phyloP scores from a whole-genome alignment of 2,888 invertebrate species.

The Zygaena filipendulae region DNA sequence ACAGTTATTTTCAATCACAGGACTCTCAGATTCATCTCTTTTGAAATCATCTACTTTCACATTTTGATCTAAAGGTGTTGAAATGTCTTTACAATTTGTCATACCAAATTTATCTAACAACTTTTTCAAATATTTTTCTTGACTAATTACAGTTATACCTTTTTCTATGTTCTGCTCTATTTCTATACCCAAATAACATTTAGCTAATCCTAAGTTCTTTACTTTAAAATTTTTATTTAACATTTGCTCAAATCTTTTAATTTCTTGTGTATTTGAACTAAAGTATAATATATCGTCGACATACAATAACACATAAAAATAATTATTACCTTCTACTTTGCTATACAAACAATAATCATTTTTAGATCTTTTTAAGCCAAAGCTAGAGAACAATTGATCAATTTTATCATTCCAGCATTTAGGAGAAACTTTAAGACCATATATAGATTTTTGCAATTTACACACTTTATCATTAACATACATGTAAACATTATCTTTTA shows the following conservation, averaged over 20 bases:
- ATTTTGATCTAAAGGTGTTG: conserved; percentile 11
- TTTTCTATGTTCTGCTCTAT: conserved; percentile 14
- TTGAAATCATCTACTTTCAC: conserved; percentile 6
- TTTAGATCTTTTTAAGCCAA: neutral
- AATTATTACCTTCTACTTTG: neutral
- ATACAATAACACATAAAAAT: neutral
- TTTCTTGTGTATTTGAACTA: neutral
- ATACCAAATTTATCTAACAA: conserved; percentile 13
- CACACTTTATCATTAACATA: no score
- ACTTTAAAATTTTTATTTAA: conserved; percentile 6
- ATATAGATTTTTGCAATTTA: neutral
- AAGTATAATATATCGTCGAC: neutral
- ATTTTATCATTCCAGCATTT: neutral
- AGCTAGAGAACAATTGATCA: neutral
- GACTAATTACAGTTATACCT: conserved; percentile 10
- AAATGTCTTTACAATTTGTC: conserved; percentile 13
- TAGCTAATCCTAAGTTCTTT: conserved; percentile 14
- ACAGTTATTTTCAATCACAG: conserved; percentile 13
- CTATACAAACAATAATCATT: neutral
- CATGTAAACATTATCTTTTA: conserved; percentile 12
- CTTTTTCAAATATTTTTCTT: conserved; percentile 12
- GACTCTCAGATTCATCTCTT: neutral
- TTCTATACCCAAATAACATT: conserved; percentile 14
- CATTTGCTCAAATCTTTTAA: neutral
- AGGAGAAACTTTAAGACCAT: neutral